Evolutionary conservation across 2,113 vertebrate genomes (phyloP), one percentile per base, ranked within the genome.

Genomic region (Cacatua alba): DNA sequence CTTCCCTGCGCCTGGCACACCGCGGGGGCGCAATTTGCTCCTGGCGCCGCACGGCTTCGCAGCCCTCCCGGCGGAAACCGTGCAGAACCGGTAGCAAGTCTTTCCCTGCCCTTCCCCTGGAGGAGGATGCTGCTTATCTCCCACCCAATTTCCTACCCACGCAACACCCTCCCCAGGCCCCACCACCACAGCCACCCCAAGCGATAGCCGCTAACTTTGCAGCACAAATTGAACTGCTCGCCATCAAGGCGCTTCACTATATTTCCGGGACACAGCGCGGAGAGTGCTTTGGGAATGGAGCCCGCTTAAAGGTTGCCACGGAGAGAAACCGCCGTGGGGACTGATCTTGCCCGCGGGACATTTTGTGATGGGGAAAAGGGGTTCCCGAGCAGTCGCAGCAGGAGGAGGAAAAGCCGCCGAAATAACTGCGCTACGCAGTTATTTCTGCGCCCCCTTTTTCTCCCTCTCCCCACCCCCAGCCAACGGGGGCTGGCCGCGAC

Each of bases 201-300:
- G 96, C 62, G 44, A 80, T 11, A 77, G 93, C 46, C 78, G 90
- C 86, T 96, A 74, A 94, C 91, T 94, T 94, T 7, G 80, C 65
- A 92, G 82, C 89, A 77, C 88, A 76, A 44, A 91, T 81, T 39
- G 60, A 93, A 79, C 88, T 41, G 33, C 77, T 81, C 48, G 43
- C 84, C 87, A 26, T 82, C 39, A 81, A 94, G 29, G 95, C 49
- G 24, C 68, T 90, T 55, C 72, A 3, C 62, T 59, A 0, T 14
- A 13, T 67, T 92, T 82, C 90, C 62, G 76, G 70, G 44, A 88
- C 80, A 6, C 13, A 41, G 39, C 9, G 20, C 37, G 57, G 57
- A 48, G 31, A 52, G 65, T 13, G 90, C 81, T 52, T 55, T 59
- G 80, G 64, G 62, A 67, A 80, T 94, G 88, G 82, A 88, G 65